phyloP scores from a whole-genome alignment of 37 sponge, comb jelly and placozoan genomes.

The Oscarella lobularis region DNA sequence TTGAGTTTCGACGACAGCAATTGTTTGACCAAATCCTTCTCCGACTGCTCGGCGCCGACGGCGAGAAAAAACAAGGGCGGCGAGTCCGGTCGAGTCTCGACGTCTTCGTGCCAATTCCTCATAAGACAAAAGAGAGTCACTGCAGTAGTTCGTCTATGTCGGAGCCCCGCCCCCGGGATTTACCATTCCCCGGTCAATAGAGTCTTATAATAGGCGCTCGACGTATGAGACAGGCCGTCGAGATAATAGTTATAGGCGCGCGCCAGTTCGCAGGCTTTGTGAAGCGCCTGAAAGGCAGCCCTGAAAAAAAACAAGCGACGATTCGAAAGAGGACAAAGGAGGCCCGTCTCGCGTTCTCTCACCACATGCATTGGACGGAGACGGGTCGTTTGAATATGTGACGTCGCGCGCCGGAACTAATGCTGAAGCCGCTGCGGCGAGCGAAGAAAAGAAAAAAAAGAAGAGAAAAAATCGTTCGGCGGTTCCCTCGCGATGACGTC shows the following conservation, averaged over 20 bases:
- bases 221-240: slow-evolving; percentile 77
- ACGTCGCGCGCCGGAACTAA: slow-evolving; percentile 49
- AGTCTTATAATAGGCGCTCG: slow-evolving; percentile 49
- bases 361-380: slow-evolving; percentile 95
- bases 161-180: slow-evolving; percentile 69
- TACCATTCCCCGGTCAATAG: slow-evolving; percentile 36
- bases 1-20: too few species aligned
- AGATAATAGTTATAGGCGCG: slow-evolving; percentile 59
- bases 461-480: too few species aligned
- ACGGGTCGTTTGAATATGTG: slow-evolving; percentile 76
- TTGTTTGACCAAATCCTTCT: too few species aligned
- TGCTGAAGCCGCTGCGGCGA: slow-evolving; percentile 58
- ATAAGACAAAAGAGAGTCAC: neutral
- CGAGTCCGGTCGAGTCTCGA: too few species aligned
- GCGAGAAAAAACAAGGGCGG: too few species aligned
- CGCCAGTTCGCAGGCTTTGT: slow-evolving; percentile 51
- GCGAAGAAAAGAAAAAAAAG: neutral
- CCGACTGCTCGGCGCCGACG: too few species aligned
- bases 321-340: too few species aligned
- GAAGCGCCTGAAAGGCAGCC: slow-evolving; percentile 69
- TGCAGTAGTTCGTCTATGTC: neutral
- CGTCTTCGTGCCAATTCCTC: too few species aligned
- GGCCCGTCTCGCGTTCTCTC: too few species aligned
- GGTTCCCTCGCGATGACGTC: too few species aligned
- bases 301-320: too few species aligned